Conservation (phyloP, 2,797 vertebrate species). For the Molossus molossus region DNA sequence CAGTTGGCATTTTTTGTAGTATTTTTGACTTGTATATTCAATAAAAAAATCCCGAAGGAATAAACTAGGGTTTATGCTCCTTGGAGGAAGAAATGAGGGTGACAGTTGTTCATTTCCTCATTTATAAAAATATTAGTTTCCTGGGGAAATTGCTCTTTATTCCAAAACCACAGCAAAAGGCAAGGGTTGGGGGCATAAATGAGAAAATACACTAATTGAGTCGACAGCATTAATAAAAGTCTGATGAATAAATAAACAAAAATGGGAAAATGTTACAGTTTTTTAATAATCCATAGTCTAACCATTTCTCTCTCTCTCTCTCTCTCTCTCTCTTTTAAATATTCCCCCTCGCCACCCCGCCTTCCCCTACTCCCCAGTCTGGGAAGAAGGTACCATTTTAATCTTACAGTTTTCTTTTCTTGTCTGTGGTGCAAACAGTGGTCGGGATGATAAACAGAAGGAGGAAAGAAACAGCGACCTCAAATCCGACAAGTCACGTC, state of each 20-base stretch:
- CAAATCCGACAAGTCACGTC: conserved; percentile 21
- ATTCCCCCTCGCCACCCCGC: too few relatives aligned
- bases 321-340: neutral
- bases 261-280: neutral
- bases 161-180: neutral
- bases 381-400: neutral
- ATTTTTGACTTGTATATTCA: conserved; percentile 50
- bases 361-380: neutral
- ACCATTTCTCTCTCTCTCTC: neutral
- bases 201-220: conserved; percentile 61
- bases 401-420: conserved; percentile 7
- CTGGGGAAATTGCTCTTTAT: conserved; percentile 51
- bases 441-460: conserved; percentile 19
- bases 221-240: conserved; percentile 68
- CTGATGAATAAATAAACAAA: conserved; percentile 59
- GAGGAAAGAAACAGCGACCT: conserved; percentile 43
- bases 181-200: neutral
- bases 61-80: neutral
- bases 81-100: conserved; percentile 32
- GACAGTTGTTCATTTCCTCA: neutral
- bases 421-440: neutral
- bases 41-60: conserved; percentile 38
- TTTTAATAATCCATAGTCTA: conserved; percentile 39
- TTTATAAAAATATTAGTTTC: neutral
- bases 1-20: neutral